A percentile compares a stretch with the other conserved stretches of the same genome.
These are phyloP conservation scores for Procambarus clarkii DNA, from an alignment of 1,140 invertebrate species.

Conservation along the genomic window DNA sequence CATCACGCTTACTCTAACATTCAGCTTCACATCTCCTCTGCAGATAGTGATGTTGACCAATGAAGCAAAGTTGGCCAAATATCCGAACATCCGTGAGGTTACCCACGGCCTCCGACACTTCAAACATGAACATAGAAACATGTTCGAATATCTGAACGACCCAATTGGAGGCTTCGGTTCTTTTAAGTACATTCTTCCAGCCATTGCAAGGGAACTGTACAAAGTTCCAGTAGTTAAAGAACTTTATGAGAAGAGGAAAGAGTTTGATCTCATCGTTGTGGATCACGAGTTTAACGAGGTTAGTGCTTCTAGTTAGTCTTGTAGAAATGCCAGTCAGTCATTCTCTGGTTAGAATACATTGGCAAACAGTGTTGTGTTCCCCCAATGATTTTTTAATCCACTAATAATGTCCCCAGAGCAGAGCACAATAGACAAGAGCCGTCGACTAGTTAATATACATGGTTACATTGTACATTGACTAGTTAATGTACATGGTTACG, in stretches of 20 bases:
- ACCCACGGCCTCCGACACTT: conserved; percentile 35
- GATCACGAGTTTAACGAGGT: conserved; percentile 55
- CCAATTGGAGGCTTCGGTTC: background rate
- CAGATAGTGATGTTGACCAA: conserved; percentile 64
- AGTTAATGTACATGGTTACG: too few species aligned
- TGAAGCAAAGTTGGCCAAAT: conserved; percentile 11
- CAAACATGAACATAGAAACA: conserved; percentile 20
- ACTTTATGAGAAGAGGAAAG: conserved; percentile 45
- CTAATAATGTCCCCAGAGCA: too few species aligned
- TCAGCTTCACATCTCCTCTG: background rate
- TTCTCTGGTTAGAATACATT: too few species aligned
- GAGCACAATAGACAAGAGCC: too few species aligned
- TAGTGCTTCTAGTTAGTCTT: background rate
- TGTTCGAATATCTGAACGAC: conserved; percentile 40
- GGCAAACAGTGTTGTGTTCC: too few species aligned
- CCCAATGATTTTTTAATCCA: too few species aligned
- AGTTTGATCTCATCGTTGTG: conserved; percentile 40
- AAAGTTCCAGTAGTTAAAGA: conserved; percentile 17
- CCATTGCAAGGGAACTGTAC: conserved; percentile 49
- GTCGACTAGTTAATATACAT: too few species aligned
- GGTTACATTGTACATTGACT: too few species aligned
- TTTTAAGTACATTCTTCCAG: conserved; percentile 11
- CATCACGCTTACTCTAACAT: too few species aligned
- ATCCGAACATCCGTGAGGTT: conserved; percentile 39
- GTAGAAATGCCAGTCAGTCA: too few species aligned